These are phyloP conservation scores for Drosophila nebulosa DNA, from an alignment of 1,140 invertebrate genomes.

Conservation along the genomic window DNA sequence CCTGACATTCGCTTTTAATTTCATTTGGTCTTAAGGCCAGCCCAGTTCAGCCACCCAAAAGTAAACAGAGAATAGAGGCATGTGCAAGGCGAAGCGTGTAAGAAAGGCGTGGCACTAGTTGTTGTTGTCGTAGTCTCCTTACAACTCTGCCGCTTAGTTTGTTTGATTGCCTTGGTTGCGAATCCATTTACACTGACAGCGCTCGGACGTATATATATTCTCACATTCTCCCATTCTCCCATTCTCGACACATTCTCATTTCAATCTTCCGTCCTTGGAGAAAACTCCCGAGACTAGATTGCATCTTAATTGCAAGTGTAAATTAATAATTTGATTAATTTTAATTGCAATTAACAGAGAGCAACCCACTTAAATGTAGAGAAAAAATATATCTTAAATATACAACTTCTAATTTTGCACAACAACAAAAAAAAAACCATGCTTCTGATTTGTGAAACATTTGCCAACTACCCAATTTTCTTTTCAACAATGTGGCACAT, in stretches of 20 bases:
- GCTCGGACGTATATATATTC: neutral
- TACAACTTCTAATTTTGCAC: neutral
- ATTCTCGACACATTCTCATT: slow-evolving; percentile 3
- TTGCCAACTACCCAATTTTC: slow-evolving; percentile 16
- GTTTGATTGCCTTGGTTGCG: slow-evolving; percentile 61
- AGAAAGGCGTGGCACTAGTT: slow-evolving; percentile 1
- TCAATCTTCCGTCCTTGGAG: neutral
- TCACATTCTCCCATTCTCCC: neutral
- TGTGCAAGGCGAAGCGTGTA: neutral
- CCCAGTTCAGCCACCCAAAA: slow-evolving; percentile 50
- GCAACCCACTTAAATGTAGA: slow-evolving; percentile 15
- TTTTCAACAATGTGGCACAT: slow-evolving; percentile 70
- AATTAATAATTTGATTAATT: slow-evolving; percentile 45
- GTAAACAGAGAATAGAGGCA: slow-evolving; percentile 9
- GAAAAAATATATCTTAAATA: neutral
- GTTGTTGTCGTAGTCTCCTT: slow-evolving; percentile 21
- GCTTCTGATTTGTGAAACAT: slow-evolving; percentile 25
- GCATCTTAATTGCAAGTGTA: slow-evolving; percentile 35
- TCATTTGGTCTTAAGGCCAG: slow-evolving; percentile 65
- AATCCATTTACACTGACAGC: slow-evolving; percentile 46
- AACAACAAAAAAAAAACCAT: neutral
- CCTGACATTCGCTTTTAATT: slow-evolving; percentile 75
- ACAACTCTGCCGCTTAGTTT: slow-evolving; percentile 25
- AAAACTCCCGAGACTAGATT: slow-evolving; percentile 3
- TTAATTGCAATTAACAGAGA: slow-evolving; percentile 36